Conservation (phyloP, 1,140 invertebrate species). For the Helicorthomorpha holstii region DNA sequence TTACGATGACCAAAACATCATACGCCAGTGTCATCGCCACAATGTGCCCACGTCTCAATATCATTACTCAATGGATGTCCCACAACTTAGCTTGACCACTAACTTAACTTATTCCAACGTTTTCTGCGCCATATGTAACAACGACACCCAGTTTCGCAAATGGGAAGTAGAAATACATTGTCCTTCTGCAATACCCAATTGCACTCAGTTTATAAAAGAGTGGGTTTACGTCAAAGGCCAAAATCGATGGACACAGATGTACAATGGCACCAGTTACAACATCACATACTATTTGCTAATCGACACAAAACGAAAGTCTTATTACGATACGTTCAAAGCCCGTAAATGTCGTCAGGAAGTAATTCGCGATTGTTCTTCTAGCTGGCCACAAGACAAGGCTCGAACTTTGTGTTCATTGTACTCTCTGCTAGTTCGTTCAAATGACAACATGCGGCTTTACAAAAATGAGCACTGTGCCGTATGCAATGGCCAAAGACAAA, state of each 20-base stretch:
- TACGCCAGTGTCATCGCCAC: not conserved
- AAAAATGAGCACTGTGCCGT: constrained; percentile 26
- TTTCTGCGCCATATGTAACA: constrained; percentile 4
- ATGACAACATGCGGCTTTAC: constrained; percentile 10
- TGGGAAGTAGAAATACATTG: not conserved
- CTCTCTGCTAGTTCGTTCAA: not conserved
- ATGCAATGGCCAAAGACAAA: constrained; percentile 15
- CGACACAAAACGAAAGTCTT: not conserved
- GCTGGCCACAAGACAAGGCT: not conserved
- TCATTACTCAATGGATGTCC: not conserved
- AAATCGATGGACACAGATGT: not conserved
- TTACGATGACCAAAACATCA: not conserved
- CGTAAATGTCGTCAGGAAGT: not conserved
- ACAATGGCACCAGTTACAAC: not conserved
- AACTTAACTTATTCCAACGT: constrained; percentile 2
- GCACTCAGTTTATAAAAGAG: not conserved
- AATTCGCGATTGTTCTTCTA: not conserved
- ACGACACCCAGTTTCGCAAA: not conserved
- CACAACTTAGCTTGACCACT: not conserved
- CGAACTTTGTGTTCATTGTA: not conserved
- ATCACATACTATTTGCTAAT: not conserved
- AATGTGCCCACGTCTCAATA: not conserved
- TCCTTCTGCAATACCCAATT: not conserved
- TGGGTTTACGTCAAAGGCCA: not conserved
- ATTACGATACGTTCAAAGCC: not conserved